Percentiles rank a stretch among this genome's conserved stretches.
Evolutionary conservation across 2,797 vertebrate species (phyloP).

Genomic region (Paedocypris micromegethes): DNA sequence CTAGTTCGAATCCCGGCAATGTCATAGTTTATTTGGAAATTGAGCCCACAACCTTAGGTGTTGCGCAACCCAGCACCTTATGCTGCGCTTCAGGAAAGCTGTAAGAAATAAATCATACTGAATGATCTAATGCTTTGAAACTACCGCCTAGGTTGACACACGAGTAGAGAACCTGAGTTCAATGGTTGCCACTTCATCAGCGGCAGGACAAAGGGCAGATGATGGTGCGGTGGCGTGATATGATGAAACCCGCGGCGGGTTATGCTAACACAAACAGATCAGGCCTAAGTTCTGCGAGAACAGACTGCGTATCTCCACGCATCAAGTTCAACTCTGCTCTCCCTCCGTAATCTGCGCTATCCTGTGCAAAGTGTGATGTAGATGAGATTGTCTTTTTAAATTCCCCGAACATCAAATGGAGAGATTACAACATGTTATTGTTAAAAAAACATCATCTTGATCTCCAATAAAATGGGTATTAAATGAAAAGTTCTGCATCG

Average conservation of each 20-base stretch:
- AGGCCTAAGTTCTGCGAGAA: constrained; percentile 31
- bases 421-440: constrained; percentile 2
- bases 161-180: constrained; percentile 13
- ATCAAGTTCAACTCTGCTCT: constrained; percentile 7
- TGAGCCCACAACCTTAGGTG: too few species aligned
- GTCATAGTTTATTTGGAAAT: too few species aligned
- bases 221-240: constrained; percentile 14
- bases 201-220: constrained; percentile 29
- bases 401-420: background rate
- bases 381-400: background rate
- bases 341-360: background rate
- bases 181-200: constrained; percentile 30
- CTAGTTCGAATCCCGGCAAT: too few species aligned
- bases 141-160: background rate
- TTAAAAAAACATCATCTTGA: constrained; percentile 2
- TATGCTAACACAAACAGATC: constrained; percentile 1
- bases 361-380: background rate
- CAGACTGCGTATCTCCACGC: constrained; percentile 4
- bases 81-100: too few species aligned
- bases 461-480: constrained; percentile 3
- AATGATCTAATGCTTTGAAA: background rate
- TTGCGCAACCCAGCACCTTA: too few species aligned
- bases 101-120: background rate
- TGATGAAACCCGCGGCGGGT: constrained; percentile 16
- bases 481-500: too few species aligned